Evolutionary conservation across 2,113 vertebrate species (phyloP), one percentile per base, ranked within the genome.

Genomic region (Probosciger aterrimus): DNA sequence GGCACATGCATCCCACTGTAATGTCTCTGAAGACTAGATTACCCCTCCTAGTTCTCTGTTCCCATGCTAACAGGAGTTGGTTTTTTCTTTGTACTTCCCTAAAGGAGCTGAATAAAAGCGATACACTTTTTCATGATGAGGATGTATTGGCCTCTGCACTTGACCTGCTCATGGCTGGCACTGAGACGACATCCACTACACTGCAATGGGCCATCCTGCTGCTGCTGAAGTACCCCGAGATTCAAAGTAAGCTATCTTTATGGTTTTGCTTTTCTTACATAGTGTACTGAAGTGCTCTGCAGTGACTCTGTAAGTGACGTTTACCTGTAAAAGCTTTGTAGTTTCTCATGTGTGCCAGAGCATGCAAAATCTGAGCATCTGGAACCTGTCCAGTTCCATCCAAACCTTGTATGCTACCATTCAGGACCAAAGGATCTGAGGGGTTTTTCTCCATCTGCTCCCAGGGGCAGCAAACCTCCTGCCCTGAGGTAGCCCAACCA

Each of bases 91-190:
- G 17, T 57, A 1, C 41, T 77, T 69, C n/a, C 43, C 70, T 53
- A 49, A 90, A 98, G 97, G 86, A 91, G 35, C 25, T 68, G n/a
- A 89, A 74, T 10, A 64, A 91, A 53, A 82, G 9, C 46, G 86
- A 70, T 60, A 69, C 11, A 5, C 23, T 24, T 37, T 99, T 98
- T 87, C 44, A 97, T 2, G 97, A 98, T 35, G 89, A 69, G 4
- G 98, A 99, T 37, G n/a, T 98, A 30, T 47, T 98, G 79, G 91
- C 98, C 62, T 98, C 98, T 33, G 96, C 70, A 5, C 94, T 98
- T 23, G 97, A 98, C 95, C 95, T 99, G 82, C 98, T 99, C 88
- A 67, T 98, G 88, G 99, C 99, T 16, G 99, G 98, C 12, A 99
- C 98, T 1, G 99, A 99, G 92, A 99, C 98, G 18, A 98, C 98